Base-by-base conservation (phyloP, 2,888 invertebrate species). In the Lasioglossum leucozonium region DNA sequence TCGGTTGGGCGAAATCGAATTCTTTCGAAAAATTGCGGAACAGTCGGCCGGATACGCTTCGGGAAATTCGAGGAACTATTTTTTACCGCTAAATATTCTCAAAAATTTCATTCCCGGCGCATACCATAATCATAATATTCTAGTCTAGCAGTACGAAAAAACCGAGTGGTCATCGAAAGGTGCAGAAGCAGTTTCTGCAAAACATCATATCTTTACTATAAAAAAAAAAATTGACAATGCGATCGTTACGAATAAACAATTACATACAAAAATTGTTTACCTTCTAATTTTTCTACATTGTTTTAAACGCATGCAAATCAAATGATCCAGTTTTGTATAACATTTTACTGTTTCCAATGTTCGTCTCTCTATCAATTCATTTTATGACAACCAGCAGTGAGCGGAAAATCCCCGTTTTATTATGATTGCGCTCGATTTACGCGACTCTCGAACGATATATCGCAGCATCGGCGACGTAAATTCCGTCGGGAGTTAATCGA, bases 51-150 rank as follows among this genome's bases (percentile, higher is more conserved):
- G 55, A 71, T 22, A 40, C 26, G 42, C 22, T 55, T 26, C 3
- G 40, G 16, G 51, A 79, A 42, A 55, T 51, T 42, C 34, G 26
- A 0, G 34, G 4, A 71, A 74, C 71, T 71, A 82, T 82, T 82
- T n/a, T 47, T 47, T 18, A 2, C 72, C 16, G 30, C 26, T n/a
- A 26, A 26, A 58, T n/a, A n/a, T 58, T 26, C 26, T n/a, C 26
- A 4, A 26, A 58, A 4, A 26, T 13, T 58, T 26, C n/a, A 26
- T 58, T 58, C 58, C 26, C 55, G 0, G 1, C 10, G 55, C 55
- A 11, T 26, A 11, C 4, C 26, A 13, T 5, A 26, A 58, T 26
- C 22, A 51, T 22, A 8, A n/a, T 2, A 8, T 51, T 22, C 51
- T 2, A 22, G 2, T 22, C 22, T 22, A 51, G 22, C 8, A 22